Base-by-base conservation (phyloP, 2,888 invertebrate species). In the Cenopis cana region DNA sequence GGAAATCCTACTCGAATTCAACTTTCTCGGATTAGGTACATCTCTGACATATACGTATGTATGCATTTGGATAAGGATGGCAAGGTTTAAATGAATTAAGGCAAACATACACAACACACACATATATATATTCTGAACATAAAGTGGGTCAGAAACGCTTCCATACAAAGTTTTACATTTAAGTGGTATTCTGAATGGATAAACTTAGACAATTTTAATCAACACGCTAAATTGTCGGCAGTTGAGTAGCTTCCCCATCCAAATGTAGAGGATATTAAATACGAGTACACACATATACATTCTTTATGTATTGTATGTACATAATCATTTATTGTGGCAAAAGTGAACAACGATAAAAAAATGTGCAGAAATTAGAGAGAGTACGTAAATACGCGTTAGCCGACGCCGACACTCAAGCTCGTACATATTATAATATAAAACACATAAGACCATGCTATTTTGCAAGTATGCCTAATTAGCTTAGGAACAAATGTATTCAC, bases 121-220 rank as follows among this genome's bases (percentile, higher is more conserved):
- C 46, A 46, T n/a, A n/a, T n/a, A n/a, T n/a, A 46, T 46, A 46
- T 46, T 6, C 46, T 46, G 8, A 46, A 54, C 29, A 18, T 46
- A 49, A 54, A 49, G 55, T 64, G 52, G 38, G 49, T 54, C 59
- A 24, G 52, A 55, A 9, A 24, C 46, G n/a, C 33, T 54, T 33
- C 49, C 18, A 50, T 38, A 12, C 29, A 65, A 70, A 70, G 33
- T 70, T 66, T 18, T 1, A 18, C 41, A 59, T 66, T 64, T 38
- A 18, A 20, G 70, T 60, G 70, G 70, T 70, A 33, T 59, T 60
- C 41, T 24, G n/a, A 65, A 70, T 70, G 70, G 52, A 54, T 65
- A 66, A 65, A 70, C 54, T 70, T 70, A 20, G 52, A 33, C 55
- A 61, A 71, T 33, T 67, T 67, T 67, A 67, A 71, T 67, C 60